Evolutionary conservation across 2,113 vertebrate species (phyloP).

Genomic region (Lepus timidus): DNA sequence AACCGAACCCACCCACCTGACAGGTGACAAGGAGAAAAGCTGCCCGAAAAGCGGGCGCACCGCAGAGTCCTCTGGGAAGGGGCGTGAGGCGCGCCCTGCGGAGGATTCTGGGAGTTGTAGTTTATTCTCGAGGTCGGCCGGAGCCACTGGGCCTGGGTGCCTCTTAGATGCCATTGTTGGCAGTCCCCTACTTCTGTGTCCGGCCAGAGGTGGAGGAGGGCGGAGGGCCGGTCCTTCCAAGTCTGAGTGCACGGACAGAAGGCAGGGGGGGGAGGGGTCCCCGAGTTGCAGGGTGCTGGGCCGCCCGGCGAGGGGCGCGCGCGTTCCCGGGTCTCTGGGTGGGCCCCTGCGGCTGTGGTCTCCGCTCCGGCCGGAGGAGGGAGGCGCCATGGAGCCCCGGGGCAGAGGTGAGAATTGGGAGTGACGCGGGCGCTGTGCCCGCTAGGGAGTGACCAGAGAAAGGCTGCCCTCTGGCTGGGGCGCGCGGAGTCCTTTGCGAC

Average conservation of each 20-base stretch:
- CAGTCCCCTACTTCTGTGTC: fast-evolving
- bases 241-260: not conserved
- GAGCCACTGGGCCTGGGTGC: fast-evolving
- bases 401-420: slow-evolving; percentile 71
- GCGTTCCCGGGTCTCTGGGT: not conserved
- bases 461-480: slow-evolving; percentile 25
- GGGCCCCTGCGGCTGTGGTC: not conserved
- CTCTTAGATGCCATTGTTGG: not conserved
- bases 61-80: slow-evolving; percentile 23
- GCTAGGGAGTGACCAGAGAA: not conserved
- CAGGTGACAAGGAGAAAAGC: fast-evolving
- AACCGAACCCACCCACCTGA: too few relatives aligned
- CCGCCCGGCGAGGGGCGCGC: not conserved
- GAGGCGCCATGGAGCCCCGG: slow-evolving; percentile 23
- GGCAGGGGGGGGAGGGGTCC: not conserved
- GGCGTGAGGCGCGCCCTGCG: not conserved
- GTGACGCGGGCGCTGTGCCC: not conserved
- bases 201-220: not conserved
- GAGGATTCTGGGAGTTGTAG: slow-evolving; percentile 78
- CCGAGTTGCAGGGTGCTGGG: not conserved
- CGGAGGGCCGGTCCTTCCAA: not conserved
- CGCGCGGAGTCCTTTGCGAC: not conserved
- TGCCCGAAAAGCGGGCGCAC: fast-evolving
- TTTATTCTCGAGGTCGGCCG: not conserved
- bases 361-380: not conserved